Percentiles rank a stretch among this genome's conserved stretches.
These are phyloP conservation scores for Hydrocynus forskahlii DNA, from an alignment of 2,797 vertebrate genomes.

Conservation along the genomic window DNA sequence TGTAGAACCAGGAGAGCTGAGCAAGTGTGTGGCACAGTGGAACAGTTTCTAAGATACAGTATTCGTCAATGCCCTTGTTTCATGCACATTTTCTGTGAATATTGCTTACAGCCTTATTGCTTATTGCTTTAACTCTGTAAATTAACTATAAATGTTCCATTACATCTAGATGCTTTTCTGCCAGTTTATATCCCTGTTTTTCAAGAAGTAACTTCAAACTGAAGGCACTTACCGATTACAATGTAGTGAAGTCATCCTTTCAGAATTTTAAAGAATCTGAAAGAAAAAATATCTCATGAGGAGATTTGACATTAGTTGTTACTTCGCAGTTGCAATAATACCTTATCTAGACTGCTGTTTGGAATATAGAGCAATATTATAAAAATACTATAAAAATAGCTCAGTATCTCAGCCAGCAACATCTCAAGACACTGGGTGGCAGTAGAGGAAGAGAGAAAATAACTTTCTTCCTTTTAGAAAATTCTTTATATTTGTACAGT, in stretches of 20 bases:
- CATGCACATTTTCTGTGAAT: too few species aligned
- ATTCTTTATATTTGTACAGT: too few species aligned
- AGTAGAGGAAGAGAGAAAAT: slow-evolving; percentile 55
- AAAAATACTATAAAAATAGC: neutral
- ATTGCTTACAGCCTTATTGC: too few species aligned
- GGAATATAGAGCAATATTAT: neutral
- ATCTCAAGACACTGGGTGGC: slow-evolving; percentile 69
- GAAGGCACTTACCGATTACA: slow-evolving; percentile 68
- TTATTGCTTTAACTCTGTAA: too few species aligned
- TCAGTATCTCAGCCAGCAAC: neutral
- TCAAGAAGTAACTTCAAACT: neutral
- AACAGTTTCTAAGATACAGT: too few species aligned
- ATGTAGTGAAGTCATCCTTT: slow-evolving; percentile 66
- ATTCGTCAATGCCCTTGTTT: too few species aligned
- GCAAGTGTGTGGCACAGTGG: too few species aligned
- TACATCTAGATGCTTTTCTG: too few species aligned
- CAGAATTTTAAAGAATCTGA: slow-evolving; percentile 69
- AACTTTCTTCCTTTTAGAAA: too few species aligned
- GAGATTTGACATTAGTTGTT: neutral
- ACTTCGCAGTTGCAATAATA: neutral
- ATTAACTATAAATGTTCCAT: too few species aligned
- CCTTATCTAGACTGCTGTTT: neutral
- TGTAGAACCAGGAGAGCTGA: too few species aligned
- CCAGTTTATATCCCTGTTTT: neutral
- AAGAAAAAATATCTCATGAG: slow-evolving; percentile 12